Evolutionary conservation across 2,797 vertebrate species (phyloP).

Genomic region (Cheirogaleus major): DNA sequence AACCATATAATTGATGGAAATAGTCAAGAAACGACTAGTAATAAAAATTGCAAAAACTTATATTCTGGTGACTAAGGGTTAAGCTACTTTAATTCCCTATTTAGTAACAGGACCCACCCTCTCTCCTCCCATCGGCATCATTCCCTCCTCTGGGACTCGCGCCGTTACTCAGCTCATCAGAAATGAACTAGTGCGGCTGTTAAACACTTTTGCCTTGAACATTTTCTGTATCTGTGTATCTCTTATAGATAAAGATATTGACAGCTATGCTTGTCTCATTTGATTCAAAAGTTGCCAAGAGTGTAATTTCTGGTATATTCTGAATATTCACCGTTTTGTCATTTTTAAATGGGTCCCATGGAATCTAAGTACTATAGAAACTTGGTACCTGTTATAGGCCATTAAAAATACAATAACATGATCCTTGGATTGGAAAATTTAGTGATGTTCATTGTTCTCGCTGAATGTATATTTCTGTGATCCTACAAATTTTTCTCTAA

Average conservation of each 20-base stretch:
- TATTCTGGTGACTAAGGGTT: neutral
- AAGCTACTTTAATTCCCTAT: fast-evolving
- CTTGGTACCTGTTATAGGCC: neutral
- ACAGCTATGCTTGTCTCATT: neutral
- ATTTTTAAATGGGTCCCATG: neutral
- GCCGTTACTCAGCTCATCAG: fast-evolving
- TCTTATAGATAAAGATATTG: neutral
- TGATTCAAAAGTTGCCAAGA: neutral
- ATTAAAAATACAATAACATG: neutral
- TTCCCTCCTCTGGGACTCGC: fast-evolving
- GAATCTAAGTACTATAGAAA: neutral
- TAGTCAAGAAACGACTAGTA: too few species aligned
- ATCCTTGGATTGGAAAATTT: neutral
- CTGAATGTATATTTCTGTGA: neutral
- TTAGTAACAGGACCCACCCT: fast-evolving
- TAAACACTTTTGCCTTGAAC: neutral
- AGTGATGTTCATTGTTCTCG: neutral
- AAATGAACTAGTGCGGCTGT: fast-evolving
- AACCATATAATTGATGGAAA: neutral
- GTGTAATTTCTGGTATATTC: neutral
- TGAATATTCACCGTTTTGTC: neutral
- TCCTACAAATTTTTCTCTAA: too few species aligned
- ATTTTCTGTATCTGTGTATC: neutral
- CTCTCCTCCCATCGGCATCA: fast-evolving
- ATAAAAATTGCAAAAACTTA: fast-evolving